Base-by-base conservation (phyloP, 2,888 invertebrate species). In the Platynereis dumerilii region DNA sequence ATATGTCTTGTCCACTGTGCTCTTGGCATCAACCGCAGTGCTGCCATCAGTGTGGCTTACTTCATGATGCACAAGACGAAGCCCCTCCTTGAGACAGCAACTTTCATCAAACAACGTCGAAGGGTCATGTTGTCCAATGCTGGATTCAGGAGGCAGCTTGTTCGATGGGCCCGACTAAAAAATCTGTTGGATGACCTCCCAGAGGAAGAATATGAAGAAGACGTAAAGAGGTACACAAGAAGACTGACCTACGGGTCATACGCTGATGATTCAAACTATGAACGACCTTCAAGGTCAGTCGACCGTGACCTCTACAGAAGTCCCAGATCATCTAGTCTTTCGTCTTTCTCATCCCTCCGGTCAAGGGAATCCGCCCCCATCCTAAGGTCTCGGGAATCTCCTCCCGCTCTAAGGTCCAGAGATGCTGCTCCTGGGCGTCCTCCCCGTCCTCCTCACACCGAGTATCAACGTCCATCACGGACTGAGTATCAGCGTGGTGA, bases 21-120 rank as follows among this genome's bases (percentile, higher is more conserved):
- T 27, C 62, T 72, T 58, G 73, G 73, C 42, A 66, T 73, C 56
- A 73, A 73, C 66, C 66, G 73, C 15, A 69, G 69, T 48, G 72
- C 64, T 10, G 70, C 71, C 17, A 65, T 67, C 5, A 69, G 71
- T 54, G 58, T 69, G 28, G 73, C 59, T 24, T 73, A 73, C 64
- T 44, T 72, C 26, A 68, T 73, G 67, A 24, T 42, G 1, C 58
- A 65, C 34, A 20, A 57, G 22, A 54, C 34, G n/a, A 57, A 58
- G 64, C 48, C 67, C 15, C 60, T 73, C 22, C 48, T 73, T 7
- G 34, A 65, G 54, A 65, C 72, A 29, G 59, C 64, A 15, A 56
- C 28, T 12, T 24, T 62, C 34, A 44, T 73, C 34, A 73, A 73
- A 62, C 61, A 59, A 15, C 69, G 65, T 39, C 45, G 73, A 22